These are phyloP conservation scores for Heliothis subflexa DNA, from an alignment of 1,140 invertebrate genomes.

Conservation along the genomic window DNA sequence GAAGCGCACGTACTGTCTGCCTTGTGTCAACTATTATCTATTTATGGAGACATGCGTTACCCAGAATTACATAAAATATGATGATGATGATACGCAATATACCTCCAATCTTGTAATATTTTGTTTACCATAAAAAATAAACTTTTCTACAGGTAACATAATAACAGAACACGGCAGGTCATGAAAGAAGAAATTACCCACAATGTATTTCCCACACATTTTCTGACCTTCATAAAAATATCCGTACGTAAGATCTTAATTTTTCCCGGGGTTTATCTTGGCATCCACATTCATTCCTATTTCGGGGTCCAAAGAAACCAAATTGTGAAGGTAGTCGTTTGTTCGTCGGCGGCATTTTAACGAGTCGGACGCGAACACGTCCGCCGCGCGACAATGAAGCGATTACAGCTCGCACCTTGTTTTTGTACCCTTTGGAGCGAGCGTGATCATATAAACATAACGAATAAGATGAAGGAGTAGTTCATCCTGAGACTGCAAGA, in stretches of 20 bases:
- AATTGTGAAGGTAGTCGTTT: conserved; percentile 2
- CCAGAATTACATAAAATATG: too few species aligned
- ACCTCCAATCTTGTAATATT: too few species aligned
- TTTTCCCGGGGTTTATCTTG: not conserved
- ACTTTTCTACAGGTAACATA: too few species aligned
- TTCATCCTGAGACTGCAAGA: too few species aligned
- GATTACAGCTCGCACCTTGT: conserved; percentile 56
- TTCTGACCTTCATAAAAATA: not conserved
- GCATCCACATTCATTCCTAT: conserved; percentile 22
- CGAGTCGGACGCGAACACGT: not conserved
- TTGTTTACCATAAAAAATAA: too few species aligned
- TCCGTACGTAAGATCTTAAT: conserved; percentile 17
- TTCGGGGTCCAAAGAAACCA: conserved; percentile 15
- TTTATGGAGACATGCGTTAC: not conserved
- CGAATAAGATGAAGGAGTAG: too few species aligned
- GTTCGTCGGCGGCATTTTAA: conserved; percentile 14
- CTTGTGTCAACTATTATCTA: not conserved
- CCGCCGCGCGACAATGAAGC: conserved; percentile 55
- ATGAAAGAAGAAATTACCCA: not conserved
- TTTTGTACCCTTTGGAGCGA: conserved; percentile 45
- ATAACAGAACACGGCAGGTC: not conserved
- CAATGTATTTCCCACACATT: not conserved
- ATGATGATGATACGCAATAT: too few species aligned
- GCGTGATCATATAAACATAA: conserved; percentile 42
- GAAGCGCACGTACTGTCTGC: not conserved